phyloP scores from a whole-genome alignment of 1,140 invertebrate species.

The Drosophila aff. region DNA sequence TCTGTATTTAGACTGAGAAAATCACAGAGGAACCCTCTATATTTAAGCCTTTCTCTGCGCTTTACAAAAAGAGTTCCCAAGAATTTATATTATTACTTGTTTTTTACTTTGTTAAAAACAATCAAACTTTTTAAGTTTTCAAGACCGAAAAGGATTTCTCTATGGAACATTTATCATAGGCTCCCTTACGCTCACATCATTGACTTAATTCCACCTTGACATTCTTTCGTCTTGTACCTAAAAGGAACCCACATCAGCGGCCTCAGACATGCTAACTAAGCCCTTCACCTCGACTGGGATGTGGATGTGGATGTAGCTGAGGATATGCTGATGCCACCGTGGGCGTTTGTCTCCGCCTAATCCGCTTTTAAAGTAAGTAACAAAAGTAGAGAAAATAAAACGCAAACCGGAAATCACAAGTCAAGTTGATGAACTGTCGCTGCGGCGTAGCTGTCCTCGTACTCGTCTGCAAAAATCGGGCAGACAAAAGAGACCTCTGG shows the following conservation, averaged over 20 bases:
- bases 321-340: slow-evolving; percentile 66
- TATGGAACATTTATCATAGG: slow-evolving; percentile 35
- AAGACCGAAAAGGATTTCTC: neutral
- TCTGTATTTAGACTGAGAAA: neutral
- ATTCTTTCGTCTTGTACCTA: slow-evolving; percentile 20
- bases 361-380: slow-evolving; percentile 79
- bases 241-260: slow-evolving; percentile 47
- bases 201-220: slow-evolving; percentile 42
- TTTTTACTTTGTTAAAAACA: neutral
- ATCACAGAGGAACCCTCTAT: neutral
- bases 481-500: slow-evolving; percentile 71
- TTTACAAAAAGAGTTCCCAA: neutral
- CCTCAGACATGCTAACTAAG: slow-evolving; percentile 54
- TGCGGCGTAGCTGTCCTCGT: slow-evolving; percentile 49
- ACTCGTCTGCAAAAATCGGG: slow-evolving; percentile 57
- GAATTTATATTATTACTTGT: neutral
- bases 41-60: neutral
- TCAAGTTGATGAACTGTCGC: slow-evolving; percentile 81
- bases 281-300: slow-evolving; percentile 36
- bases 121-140: neutral
- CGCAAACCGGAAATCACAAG: slow-evolving; percentile 80
- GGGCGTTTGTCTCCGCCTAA: slow-evolving; percentile 78
- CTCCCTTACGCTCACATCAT: slow-evolving; percentile 27
- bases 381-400: slow-evolving; percentile 39
- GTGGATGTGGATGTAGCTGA: slow-evolving; percentile 12